Evolutionary conservation across 2,888 invertebrate species (phyloP).

Genomic region (Drosophila nr. perissopoda): DNA sequence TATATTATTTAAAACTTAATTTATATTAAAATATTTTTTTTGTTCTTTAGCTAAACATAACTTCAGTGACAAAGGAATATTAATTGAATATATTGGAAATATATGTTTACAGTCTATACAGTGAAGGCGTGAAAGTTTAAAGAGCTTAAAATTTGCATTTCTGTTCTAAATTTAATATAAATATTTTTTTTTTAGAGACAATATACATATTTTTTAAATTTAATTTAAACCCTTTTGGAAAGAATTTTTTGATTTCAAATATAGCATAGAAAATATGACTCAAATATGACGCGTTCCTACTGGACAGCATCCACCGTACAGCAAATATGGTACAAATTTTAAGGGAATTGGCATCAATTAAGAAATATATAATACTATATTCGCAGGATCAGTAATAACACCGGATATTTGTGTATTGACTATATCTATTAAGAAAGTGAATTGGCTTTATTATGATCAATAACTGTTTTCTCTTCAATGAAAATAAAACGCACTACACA

Average conservation of each 20-base stretch:
- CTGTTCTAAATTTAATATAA: background rate
- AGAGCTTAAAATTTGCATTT: background rate
- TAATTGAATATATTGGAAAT: constrained; percentile 5
- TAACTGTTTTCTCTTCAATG: constrained; percentile 4
- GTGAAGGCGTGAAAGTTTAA: background rate
- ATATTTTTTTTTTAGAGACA: background rate
- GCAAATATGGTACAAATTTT: background rate
- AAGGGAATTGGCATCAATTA: background rate
- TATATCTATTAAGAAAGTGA: background rate
- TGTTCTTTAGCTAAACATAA: constrained; percentile 4
- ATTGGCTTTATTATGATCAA: background rate
- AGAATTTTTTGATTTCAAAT: background rate
- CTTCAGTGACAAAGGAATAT: constrained; percentile 5
- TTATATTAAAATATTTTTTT: background rate
- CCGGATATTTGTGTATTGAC: background rate
- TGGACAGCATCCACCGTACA: background rate
- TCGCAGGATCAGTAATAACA: background rate
- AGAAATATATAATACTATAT: background rate
- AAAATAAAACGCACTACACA: constrained; percentile 70
- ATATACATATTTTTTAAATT: background rate
- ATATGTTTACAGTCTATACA: background rate
- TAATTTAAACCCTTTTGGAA: background rate
- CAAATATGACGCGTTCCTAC: background rate
- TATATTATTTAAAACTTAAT: constrained; percentile 6
- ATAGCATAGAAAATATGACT: background rate